A percentile compares a stretch with the other conserved stretches of the same genome.
Evolutionary conservation across 2,113 vertebrate species (phyloP).

Genomic region (Tinamus guttatus): DNA sequence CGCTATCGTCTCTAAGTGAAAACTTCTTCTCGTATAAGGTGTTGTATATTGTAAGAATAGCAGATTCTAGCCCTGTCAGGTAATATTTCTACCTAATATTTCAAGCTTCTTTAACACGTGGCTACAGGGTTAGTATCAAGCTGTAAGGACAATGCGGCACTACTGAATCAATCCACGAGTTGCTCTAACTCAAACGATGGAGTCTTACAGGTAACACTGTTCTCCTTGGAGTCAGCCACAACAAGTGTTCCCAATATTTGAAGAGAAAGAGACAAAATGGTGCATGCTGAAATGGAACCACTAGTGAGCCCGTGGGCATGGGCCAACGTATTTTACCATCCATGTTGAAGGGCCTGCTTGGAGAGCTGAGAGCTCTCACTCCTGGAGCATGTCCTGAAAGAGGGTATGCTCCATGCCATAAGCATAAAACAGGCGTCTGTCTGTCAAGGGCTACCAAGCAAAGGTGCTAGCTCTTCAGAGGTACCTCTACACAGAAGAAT

Average conservation of each 20-base stretch:
- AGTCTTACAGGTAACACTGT: not conserved
- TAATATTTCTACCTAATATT: conserved; percentile 34
- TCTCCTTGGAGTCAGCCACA: not conserved
- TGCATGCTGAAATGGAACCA: not conserved
- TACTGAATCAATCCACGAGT: not conserved
- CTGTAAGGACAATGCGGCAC: not conserved
- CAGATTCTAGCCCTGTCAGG: conserved; percentile 20
- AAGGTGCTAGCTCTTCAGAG: not conserved
- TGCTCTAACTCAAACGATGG: not conserved
- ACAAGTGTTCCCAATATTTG: not conserved
- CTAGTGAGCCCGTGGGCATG: not conserved
- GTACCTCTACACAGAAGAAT: not conserved
- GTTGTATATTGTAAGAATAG: not conserved
- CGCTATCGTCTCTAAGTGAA: not conserved
- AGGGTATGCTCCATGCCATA: not conserved
- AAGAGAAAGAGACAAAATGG: not conserved
- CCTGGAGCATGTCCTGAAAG: fast-evolving
- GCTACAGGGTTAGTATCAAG: not conserved
- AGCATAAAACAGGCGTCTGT: not conserved
- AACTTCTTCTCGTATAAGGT: not conserved
- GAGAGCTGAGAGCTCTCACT: not conserved
- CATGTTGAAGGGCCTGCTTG: not conserved
- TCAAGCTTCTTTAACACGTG: conserved; percentile 1
- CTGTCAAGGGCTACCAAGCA: not conserved
- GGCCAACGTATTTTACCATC: not conserved